Base-by-base conservation (phyloP, 2,888 invertebrate genomes). In the Dynastes tityus region DNA sequence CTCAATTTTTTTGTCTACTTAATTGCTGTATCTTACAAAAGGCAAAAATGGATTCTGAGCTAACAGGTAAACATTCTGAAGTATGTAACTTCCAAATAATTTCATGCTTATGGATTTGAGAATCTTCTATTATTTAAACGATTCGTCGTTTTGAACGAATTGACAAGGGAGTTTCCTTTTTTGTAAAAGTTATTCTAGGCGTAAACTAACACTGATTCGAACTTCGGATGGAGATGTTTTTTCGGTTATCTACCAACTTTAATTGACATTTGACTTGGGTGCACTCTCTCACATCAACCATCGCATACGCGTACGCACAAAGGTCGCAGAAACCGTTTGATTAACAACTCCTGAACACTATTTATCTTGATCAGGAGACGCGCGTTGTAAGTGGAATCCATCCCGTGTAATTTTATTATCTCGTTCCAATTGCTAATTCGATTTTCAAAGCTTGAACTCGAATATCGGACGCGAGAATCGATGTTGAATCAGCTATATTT, bases 371-470 rank as follows among this genome's bases (percentile, higher is more conserved):
- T 74, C 73, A 74, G 27, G 73, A 55, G 8, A 13, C 16, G 63
- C 61, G 11, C 58, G 40, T 45, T 74, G 73, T 74, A 74, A 74
- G 73, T 63, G 61, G 73, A 45, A 74, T 63, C 45, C 27, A 61
- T 74, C 61, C 73, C 45, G 22, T 74, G 73, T 74, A 74, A 74
- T 74, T 74, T 74, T 74, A 74, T 74, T 74, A 74, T 61, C 73
- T 74, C 40, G 61, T 74, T 61, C 73, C 61, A 40, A 74, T 61
- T 74, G 61, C 61, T 74, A 74, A 74, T 74, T 74, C 73, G 73
- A 74, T 74, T 74, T 61, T 40, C 61, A 29, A 40, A 45, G 45
- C 45, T 74, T 55, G 45, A 74, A 49, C 61, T 74, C 37, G 73
- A 73, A 73, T 73, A 61, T 40, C 29, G 45, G n/a, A 71, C 68